Conservation (phyloP, 2,888 invertebrate genomes). For the Autographa gamma region DNA sequence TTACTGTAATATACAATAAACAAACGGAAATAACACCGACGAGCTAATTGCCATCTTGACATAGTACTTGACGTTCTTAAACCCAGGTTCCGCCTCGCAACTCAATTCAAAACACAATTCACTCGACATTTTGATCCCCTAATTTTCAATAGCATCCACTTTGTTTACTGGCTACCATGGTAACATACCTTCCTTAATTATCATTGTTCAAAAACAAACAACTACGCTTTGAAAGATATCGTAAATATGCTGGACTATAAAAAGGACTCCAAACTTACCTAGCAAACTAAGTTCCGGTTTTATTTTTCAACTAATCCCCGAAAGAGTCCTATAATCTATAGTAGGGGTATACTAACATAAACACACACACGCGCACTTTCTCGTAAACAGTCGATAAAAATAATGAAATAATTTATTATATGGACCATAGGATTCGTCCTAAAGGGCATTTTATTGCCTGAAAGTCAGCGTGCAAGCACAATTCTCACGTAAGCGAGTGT, state of each 20-base stretch:
- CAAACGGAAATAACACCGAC: neutral
- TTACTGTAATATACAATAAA: neutral
- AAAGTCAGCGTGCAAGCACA: slow-evolving; percentile 46
- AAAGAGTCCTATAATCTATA: neutral
- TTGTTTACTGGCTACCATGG: neutral
- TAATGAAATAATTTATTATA: slow-evolving; percentile 59
- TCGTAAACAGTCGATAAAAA: slow-evolving; percentile 59
- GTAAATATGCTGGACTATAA: neutral
- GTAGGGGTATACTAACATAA: slow-evolving; percentile 12
- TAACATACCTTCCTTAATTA: neutral
- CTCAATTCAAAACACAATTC: neutral
- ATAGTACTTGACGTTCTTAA: neutral
- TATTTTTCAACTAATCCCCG: neutral
- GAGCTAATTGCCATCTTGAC: neutral
- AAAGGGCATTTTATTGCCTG: slow-evolving; percentile 55
- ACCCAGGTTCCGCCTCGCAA: neutral
- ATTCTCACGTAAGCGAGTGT: slow-evolving; percentile 54
- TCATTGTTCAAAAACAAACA: neutral
- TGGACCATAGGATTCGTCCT: slow-evolving; percentile 46
- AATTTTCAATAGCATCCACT: neutral
- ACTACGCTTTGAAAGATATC: neutral
- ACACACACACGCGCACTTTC: slow-evolving; percentile 24
- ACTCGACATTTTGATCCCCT: neutral
- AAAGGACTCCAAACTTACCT: neutral
- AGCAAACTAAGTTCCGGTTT: neutral